A percentile compares a stretch with the other conserved stretches of the same genome.
Evolutionary conservation across 2,888 invertebrate species (phyloP).

Genomic region (Drosophila borealis): DNA sequence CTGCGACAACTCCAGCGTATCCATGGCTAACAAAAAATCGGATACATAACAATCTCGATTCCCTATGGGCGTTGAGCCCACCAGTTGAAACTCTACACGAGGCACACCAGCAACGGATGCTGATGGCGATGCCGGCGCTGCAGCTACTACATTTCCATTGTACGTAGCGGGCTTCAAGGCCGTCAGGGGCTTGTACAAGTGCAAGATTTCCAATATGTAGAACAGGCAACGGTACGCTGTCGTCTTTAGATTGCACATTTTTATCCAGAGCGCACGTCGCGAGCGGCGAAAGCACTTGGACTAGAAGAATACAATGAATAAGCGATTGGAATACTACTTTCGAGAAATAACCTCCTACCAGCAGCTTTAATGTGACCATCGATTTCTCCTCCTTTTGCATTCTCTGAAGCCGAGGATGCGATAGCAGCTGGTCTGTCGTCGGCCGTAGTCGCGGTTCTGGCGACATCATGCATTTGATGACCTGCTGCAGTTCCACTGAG

Average conservation of each 20-base stretch:
- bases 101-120: constrained; percentile 37
- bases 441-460: constrained; percentile 86
- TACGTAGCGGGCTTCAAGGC: constrained; percentile 18
- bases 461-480: constrained; percentile 87
- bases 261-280: constrained; percentile 80
- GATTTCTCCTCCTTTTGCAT: constrained; percentile 77
- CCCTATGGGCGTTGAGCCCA: constrained; percentile 72
- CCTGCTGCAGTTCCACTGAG: constrained; percentile 86
- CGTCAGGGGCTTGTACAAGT: constrained; percentile 64
- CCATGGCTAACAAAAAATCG: constrained; percentile 62
- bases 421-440: constrained; percentile 86
- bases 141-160: constrained; percentile 8
- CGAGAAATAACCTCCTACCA: constrained; percentile 62
- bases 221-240: constrained; percentile 71
- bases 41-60: constrained; percentile 59
- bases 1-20: constrained; percentile 71
- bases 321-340: too few relatives aligned
- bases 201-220: constrained; percentile 73
- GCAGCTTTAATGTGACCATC: constrained; percentile 75
- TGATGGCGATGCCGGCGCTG: constrained; percentile 47
- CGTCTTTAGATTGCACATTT: constrained; percentile 83
- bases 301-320: constrained; percentile 49
- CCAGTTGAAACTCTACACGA: constrained; percentile 50
- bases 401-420: constrained; percentile 79
- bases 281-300: constrained; percentile 80